Evolutionary conservation across 2,113 vertebrate species (phyloP).

Genomic region (Shinisaurus crocodilurus): DNA sequence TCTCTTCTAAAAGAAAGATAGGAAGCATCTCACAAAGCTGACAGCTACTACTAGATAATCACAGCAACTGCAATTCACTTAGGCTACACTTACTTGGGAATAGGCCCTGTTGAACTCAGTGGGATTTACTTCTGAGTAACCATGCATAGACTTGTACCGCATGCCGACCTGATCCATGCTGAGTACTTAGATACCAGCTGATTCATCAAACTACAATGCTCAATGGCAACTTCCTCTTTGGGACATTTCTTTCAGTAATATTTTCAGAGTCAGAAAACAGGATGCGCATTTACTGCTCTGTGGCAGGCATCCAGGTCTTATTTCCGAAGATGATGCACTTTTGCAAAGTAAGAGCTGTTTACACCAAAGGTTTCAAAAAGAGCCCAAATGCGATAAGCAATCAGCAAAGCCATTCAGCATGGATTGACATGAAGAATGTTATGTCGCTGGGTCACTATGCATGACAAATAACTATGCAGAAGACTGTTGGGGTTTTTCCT

Average conservation of each 20-base stretch:
- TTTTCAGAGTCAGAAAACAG: background rate
- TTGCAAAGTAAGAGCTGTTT: background rate
- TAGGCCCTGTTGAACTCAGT: background rate
- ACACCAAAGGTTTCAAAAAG: background rate
- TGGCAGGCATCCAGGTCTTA: background rate
- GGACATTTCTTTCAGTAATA: background rate
- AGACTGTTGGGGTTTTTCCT: background rate
- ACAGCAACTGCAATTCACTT: background rate
- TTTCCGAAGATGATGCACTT: background rate
- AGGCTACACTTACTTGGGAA: background rate
- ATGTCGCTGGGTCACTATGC: background rate
- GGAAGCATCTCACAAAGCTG: background rate
- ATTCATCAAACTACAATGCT: slow-evolving; percentile 1
- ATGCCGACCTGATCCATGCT: background rate
- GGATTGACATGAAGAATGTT: background rate
- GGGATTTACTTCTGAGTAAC: background rate
- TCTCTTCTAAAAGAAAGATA: background rate
- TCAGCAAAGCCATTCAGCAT: background rate
- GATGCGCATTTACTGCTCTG: background rate
- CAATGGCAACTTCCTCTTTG: background rate
- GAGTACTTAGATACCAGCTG: background rate
- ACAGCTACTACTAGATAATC: background rate
- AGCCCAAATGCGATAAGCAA: background rate
- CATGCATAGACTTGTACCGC: background rate
- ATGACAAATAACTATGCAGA: background rate